Evolutionary conservation across 1,140 invertebrate genomes (phyloP).

Genomic region (Trinorchestia longiramus): DNA sequence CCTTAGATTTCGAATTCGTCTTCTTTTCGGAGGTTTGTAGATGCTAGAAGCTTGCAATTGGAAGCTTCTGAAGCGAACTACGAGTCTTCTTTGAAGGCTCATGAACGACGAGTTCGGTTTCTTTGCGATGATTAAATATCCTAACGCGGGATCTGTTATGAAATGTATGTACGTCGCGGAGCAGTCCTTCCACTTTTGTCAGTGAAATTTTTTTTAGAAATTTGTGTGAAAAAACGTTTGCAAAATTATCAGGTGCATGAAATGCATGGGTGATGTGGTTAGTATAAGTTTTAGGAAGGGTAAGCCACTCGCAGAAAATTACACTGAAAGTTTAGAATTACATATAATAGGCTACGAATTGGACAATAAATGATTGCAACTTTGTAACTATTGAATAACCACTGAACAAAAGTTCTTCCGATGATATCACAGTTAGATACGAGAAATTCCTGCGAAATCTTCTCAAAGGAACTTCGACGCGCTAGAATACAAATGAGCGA

Average conservation of each 20-base stretch:
- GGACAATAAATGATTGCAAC: not conserved
- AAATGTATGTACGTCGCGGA: not conserved
- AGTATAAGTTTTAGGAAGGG: too few relatives aligned
- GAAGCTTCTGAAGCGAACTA: conserved; percentile 40
- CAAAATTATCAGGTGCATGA: not conserved
- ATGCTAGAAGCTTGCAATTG: conserved; percentile 16
- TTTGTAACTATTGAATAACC: not conserved
- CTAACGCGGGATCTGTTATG: not conserved
- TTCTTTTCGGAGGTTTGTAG: conserved; percentile 43
- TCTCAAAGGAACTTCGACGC: not conserved
- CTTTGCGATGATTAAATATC: not conserved
- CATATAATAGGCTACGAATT: not conserved
- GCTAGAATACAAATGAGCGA: conserved; percentile 36
- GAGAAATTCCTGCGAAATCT: not conserved
- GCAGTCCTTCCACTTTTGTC: not conserved
- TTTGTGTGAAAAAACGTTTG: not conserved
- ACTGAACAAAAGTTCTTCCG: not conserved
- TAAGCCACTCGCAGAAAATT: not conserved
- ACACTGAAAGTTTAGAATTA: not conserved
- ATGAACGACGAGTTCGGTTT: conserved; percentile 14
- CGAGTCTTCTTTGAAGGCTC: conserved; percentile 29
- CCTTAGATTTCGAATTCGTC: conserved; percentile 27
- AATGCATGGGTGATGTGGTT: not conserved
- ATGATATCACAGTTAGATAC: conserved; percentile 2
- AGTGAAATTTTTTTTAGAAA: not conserved